These are phyloP conservation scores for Agapornis canus DNA, from an alignment of 2,797 vertebrate species.

Conservation along the genomic window DNA sequence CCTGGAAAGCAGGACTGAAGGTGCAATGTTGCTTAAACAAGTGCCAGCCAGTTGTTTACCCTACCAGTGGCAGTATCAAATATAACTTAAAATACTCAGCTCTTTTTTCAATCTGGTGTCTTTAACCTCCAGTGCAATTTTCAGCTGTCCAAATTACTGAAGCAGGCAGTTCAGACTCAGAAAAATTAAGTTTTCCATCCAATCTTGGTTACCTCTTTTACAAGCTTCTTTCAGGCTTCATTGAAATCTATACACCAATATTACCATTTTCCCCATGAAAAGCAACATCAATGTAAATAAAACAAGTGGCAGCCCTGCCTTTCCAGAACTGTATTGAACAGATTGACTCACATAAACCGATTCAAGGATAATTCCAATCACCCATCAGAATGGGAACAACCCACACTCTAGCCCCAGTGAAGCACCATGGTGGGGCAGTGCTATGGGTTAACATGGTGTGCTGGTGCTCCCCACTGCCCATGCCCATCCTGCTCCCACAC, in stretches of 20 bases:
- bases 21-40: background rate
- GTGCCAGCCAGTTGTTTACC: background rate
- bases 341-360: background rate
- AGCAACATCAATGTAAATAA: background rate
- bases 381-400: fast-evolving
- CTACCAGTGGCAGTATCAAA: background rate
- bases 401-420: no score
- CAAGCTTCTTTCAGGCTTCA: background rate
- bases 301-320: background rate
- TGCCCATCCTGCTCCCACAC: background rate
- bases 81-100: background rate
- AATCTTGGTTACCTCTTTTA: background rate
- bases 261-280: background rate
- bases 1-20: background rate
- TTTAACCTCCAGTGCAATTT: background rate
- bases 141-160: background rate
- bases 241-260: constrained; percentile 11
- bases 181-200: background rate
- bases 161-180: background rate
- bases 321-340: background rate
- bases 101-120: background rate
- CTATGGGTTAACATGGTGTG: fast-evolving
- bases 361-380: background rate
- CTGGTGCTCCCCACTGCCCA: no score
- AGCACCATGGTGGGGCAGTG: fast-evolving